Conservation (phyloP, 2,888 invertebrate genomes). For the Antheraea yamamai region DNA sequence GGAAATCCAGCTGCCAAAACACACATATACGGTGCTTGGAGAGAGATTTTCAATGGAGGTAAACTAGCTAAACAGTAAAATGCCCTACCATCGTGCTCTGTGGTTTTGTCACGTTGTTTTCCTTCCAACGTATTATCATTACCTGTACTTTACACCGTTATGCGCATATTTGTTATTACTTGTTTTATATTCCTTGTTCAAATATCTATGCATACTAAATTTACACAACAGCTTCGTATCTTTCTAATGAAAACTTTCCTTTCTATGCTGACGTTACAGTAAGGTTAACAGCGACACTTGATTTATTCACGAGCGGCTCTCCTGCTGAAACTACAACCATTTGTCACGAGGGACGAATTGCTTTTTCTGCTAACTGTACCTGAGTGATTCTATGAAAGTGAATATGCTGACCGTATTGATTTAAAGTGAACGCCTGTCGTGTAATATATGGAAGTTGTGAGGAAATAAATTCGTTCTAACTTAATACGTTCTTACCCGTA, state of each 20-base stretch:
- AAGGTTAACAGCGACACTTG: slow-evolving; percentile 33
- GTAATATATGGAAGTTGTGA: not conserved
- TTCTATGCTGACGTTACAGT: slow-evolving; percentile 32
- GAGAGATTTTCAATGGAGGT: too few species aligned
- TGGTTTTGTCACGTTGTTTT: too few species aligned
- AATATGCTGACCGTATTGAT: slow-evolving; percentile 6
- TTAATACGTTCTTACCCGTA: not conserved
- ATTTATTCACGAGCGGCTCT: slow-evolving; percentile 47
- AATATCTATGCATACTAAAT: too few species aligned
- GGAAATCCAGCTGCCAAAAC: too few species aligned
- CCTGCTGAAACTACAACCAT: slow-evolving; percentile 49
- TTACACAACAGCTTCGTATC: not conserved
- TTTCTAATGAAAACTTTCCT: not conserved
- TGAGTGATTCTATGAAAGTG: slow-evolving; percentile 41
- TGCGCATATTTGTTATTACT: not conserved
- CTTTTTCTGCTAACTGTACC: slow-evolving; percentile 56
- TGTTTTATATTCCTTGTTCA: not conserved
- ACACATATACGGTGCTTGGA: too few species aligned
- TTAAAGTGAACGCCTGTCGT: not conserved
- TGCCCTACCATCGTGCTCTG: too few species aligned
- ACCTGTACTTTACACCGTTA: too few species aligned
- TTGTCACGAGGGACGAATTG: slow-evolving; percentile 45
- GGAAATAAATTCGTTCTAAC: not conserved
- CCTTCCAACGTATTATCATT: too few species aligned
- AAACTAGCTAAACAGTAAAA: too few species aligned